A percentile compares a stretch with the other conserved stretches of the same genome.
phyloP scores from a whole-genome alignment of 1,140 invertebrate genomes.

The Cherax destructor region DNA sequence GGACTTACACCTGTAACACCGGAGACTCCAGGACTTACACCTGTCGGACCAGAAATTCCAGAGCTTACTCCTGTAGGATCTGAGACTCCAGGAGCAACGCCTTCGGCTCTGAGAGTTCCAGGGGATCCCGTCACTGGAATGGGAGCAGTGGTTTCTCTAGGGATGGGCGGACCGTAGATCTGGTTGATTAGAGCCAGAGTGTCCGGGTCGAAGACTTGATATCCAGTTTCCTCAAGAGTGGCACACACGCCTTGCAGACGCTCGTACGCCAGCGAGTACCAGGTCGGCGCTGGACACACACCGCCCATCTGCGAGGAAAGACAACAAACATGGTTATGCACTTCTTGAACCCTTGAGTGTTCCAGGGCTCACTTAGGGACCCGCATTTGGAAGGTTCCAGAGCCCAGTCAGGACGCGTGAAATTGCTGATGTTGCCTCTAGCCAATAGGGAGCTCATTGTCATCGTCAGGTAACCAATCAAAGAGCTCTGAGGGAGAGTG shows the following conservation, averaged over 20 bases:
- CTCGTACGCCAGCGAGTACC: slow-evolving; percentile 12
- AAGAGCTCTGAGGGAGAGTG: no score
- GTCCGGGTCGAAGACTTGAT: slow-evolving; percentile 44
- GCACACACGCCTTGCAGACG: background rate
- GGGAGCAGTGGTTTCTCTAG: slow-evolving; percentile 18
- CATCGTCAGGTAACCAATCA: no score
- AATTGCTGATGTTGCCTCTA: no score
- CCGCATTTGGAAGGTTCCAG: no score
- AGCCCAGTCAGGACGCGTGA: no score
- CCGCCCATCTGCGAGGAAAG: slow-evolving; percentile 10
- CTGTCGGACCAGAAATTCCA: background rate
- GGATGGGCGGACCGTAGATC: slow-evolving; percentile 1
- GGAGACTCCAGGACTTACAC: background rate
- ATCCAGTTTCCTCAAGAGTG: slow-evolving; percentile 55
- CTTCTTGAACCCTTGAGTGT: no score
- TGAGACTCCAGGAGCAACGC: background rate
- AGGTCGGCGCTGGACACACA: slow-evolving; percentile 51
- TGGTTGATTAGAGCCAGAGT: background rate
- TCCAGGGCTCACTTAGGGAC: no score
- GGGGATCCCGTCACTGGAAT: background rate
- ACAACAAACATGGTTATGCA: no score
- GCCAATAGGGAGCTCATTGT: no score
- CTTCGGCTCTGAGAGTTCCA: background rate
- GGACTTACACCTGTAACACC: background rate
- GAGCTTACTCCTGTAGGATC: background rate